These are phyloP conservation scores for Junonia oenone DNA, from an alignment of 2,888 invertebrate genomes.

Conservation along the genomic window DNA sequence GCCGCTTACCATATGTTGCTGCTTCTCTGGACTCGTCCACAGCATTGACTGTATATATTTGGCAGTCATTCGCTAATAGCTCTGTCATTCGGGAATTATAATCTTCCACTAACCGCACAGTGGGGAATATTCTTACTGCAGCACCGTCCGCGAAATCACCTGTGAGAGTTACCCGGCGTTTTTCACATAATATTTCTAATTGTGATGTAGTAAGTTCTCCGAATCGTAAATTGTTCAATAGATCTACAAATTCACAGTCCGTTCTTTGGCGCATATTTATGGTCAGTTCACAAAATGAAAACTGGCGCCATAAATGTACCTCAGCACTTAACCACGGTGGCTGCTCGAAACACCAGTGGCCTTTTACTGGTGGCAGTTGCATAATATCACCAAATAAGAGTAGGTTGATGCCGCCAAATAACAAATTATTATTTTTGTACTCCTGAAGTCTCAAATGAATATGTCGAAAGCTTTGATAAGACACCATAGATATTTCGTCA, in stretches of 20 bases:
- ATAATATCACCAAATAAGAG: constrained; percentile 28
- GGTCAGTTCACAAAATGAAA: constrained; percentile 10
- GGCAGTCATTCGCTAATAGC: constrained; percentile 4
- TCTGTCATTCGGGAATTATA: neutral
- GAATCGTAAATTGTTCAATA: no score
- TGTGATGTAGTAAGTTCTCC: no score
- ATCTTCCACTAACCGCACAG: constrained; percentile 29
- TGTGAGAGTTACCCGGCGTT: constrained; percentile 8
- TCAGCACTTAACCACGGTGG: constrained; percentile 9
- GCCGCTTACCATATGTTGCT: constrained; percentile 32
- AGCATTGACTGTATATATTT: constrained; percentile 27
- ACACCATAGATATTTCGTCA: constrained; percentile 38
- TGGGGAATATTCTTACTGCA: no score
- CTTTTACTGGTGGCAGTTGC: no score
- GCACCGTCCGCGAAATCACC: no score
- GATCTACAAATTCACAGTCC: no score
- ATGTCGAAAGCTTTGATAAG: constrained; percentile 33
- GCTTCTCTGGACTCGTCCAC: constrained; percentile 34
- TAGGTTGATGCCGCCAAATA: constrained; percentile 30
- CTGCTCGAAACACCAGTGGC: neutral
- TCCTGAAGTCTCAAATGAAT: constrained; percentile 31
- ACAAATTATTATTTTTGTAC: constrained; percentile 26
- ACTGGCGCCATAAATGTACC: no score
- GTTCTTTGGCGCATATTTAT: no score
- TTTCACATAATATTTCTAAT: no score